phyloP scores from a whole-genome alignment of 1,140 invertebrate genomes.

The Nasonia giraulti region DNA sequence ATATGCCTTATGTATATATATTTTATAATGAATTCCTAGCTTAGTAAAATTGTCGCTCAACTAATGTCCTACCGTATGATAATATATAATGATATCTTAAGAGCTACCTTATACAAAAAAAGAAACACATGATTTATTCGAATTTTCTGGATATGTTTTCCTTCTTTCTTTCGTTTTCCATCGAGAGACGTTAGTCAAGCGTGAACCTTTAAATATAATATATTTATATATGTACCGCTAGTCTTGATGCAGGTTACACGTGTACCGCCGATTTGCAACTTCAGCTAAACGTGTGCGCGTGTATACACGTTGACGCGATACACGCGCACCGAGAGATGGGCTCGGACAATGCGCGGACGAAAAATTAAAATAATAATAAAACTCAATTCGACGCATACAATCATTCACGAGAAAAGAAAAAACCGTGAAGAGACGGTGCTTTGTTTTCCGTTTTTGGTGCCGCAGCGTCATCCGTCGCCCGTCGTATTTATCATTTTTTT shows the following conservation, averaged over 20 bases:
- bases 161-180: constrained; percentile 57
- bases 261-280: constrained; percentile 50
- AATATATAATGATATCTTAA: constrained; percentile 37
- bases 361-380: not conserved
- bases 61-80: constrained; percentile 47
- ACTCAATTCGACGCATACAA: not conserved
- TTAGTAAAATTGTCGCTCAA: constrained; percentile 38
- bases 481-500: not conserved
- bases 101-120: constrained; percentile 33
- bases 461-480: constrained; percentile 8
- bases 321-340: not conserved
- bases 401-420: not conserved
- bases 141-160: constrained; percentile 21
- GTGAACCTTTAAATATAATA: constrained; percentile 70
- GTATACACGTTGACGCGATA: not conserved
- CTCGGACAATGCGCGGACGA: not conserved
- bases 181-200: constrained; percentile 72
- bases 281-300: not conserved
- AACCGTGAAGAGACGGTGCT: not conserved
- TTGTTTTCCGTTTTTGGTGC: not conserved
- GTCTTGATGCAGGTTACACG: constrained; percentile 74
- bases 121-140: constrained; percentile 37
- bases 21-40: not conserved
- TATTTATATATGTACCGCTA: constrained; percentile 65
- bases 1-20: not conserved